Evolutionary conservation across 2,888 invertebrate species (phyloP).

Genomic region (Plebejus argus): DNA sequence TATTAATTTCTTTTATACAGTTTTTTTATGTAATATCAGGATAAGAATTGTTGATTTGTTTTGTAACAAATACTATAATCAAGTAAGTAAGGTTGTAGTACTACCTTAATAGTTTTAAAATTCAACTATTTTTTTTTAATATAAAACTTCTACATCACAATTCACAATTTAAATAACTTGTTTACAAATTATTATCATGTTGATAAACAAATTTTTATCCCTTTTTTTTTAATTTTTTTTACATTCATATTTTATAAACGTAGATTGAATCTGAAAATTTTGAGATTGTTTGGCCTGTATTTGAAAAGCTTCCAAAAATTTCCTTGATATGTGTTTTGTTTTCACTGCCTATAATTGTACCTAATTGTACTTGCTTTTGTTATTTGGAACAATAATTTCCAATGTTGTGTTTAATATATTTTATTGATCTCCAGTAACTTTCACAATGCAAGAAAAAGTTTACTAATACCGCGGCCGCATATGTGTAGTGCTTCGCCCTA

Average conservation of each 20-base stretch:
- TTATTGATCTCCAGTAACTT: neutral
- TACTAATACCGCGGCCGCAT: no score
- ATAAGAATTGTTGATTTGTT: conserved; percentile 15
- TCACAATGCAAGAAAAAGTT: neutral
- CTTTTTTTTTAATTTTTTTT: neutral
- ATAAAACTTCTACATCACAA: neutral
- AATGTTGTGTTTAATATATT: no score
- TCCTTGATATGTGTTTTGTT: no score
- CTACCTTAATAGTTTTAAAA: neutral
- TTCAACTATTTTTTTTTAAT: neutral
- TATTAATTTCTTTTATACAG: neutral
- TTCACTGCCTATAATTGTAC: no score
- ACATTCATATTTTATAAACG: neutral
- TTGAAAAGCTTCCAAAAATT: no score
- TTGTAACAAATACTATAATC: neutral
- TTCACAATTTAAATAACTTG: conserved; percentile 13
- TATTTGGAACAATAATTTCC: no score
- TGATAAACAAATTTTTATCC: neutral
- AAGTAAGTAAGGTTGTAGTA: no score
- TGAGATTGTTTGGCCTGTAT: no score
- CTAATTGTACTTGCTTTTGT: no score
- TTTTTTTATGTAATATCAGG: conserved; percentile 3
- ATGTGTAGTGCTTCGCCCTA: no score
- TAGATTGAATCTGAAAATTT: no score
- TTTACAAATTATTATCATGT: neutral